A percentile compares a stretch with the other conserved stretches of the same genome.
These are phyloP conservation scores for Lycophotia porphyrea DNA, from an alignment of 2,888 invertebrate genomes.

Conservation along the genomic window DNA sequence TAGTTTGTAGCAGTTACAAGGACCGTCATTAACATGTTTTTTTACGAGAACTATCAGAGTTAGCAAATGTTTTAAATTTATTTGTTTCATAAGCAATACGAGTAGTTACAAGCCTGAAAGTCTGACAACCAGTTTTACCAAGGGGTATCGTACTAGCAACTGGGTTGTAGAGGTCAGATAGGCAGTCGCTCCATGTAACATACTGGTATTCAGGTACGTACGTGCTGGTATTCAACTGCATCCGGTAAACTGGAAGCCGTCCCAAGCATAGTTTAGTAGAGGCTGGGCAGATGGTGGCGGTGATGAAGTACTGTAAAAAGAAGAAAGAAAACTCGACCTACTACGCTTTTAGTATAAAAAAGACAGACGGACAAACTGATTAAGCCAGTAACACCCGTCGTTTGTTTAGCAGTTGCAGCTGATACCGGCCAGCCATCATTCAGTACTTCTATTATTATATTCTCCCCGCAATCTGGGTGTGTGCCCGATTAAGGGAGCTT, in stretches of 20 bases:
- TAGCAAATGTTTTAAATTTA: neutral
- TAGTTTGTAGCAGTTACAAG: constrained; percentile 17
- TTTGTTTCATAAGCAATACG: neutral
- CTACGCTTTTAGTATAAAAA: neutral
- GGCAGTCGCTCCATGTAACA: neutral
- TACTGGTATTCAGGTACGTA: neutral
- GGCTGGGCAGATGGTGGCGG: neutral
- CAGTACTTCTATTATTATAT: neutral
- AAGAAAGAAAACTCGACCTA: neutral
- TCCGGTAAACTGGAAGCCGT: neutral
- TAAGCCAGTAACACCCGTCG: neutral
- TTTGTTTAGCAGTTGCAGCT: neutral
- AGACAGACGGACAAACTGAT: neutral
- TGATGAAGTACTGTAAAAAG: neutral
- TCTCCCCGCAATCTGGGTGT: neutral
- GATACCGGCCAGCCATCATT: neutral
- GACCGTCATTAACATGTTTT: neutral
- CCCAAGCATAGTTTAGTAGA: neutral
- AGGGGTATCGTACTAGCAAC: neutral
- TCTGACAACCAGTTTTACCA: neutral
- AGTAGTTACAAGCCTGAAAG: neutral
- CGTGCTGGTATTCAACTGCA: neutral
- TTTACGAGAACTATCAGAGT: neutral
- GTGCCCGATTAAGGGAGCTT: neutral
- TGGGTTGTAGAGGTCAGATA: neutral